phyloP scores from a whole-genome alignment of 1,140 invertebrate species.

The Macrosteles quadrilineatus region DNA sequence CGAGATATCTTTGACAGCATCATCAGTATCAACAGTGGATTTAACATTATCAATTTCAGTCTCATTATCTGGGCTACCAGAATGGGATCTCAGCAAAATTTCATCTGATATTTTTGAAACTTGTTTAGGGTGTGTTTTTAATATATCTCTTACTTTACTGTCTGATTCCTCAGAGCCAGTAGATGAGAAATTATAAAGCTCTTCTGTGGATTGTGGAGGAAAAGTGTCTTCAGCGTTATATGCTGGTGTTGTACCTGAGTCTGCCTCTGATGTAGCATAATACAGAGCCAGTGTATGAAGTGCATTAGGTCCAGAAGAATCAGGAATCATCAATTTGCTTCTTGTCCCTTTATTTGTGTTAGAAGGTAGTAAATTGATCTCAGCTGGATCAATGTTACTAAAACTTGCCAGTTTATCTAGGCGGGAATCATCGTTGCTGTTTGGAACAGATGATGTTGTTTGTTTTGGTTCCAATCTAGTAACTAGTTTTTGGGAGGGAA shows the following conservation, averaged over 20 bases:
- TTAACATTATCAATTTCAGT: constrained; percentile 24
- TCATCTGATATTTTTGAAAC: constrained; percentile 31
- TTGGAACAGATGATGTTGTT: neutral
- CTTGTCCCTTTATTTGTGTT: neutral
- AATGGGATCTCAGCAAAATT: constrained; percentile 34
- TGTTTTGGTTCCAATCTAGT: neutral
- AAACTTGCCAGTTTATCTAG: constrained; percentile 21
- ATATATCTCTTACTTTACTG: too few species aligned
- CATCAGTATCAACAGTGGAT: constrained; percentile 16
- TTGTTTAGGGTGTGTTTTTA: constrained; percentile 5
- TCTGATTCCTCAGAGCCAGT: too few species aligned
- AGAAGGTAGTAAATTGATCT: constrained; percentile 11
- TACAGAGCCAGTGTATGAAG: constrained; percentile 75
- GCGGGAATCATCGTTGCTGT: neutral
- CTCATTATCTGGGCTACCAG: constrained; percentile 29
- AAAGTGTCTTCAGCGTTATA: neutral
- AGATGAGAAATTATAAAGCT: neutral
- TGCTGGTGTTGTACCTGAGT: constrained; percentile 14
- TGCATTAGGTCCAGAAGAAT: constrained; percentile 69
- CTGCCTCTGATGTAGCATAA: constrained; percentile 61
- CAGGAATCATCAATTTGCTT: constrained; percentile 11
- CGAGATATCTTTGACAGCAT: constrained; percentile 33
- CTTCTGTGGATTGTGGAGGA: neutral
- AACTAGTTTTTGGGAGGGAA: neutral
- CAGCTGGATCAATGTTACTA: constrained; percentile 12